Evolutionary conservation across 2,113 vertebrate species (phyloP), one percentile per base, ranked within the genome.

Genomic region (Anseranas semipalmata): DNA sequence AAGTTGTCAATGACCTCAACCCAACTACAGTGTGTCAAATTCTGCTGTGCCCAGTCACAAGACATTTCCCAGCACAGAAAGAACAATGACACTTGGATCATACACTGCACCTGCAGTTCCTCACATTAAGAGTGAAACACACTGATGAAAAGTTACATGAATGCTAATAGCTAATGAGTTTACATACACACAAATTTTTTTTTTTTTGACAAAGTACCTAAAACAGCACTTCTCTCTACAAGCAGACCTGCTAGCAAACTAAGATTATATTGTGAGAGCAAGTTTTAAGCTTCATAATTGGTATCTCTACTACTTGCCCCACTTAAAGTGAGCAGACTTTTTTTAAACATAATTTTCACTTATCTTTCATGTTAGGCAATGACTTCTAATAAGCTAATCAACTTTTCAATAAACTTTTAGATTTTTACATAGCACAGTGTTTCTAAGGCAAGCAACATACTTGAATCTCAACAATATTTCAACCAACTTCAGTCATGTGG

Each of bases 401-500:
- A 68, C 8, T 4, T 50, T 18, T 22, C 48, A 32, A 73, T 35
- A 27, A 78, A 43, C 32, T 28, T 78, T 30, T 46, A 11, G 22
- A 55, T 32, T 48, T 65, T 56, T 21, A 89, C 13, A 37, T 22
- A 83, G 4, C 8, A 24, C 33, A 72, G 15, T 2, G 9, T 20
- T 67, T 56, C 9, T 5, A 65, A 89, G 59, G 21, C 21, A 87
- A 78, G 21, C 15, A 18, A 21, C 0, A 0, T 2, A 39, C 22
- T 12, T 2, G 0, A 66, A 66, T 39, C 48, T 39, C 67, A 66
- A 33, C 17, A 58, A 4, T 3, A 58, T 32, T 66, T 84, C 58
- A 59, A 65, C 33, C 17, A 70, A 22, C 12, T n/a, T 63, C 39
- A n/a, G 1, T 5, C 1, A 9, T 2, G 2, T 24, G 22, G 14